Evolutionary conservation across 2,888 invertebrate species (phyloP).

Genomic region (Leptura quadrifasciata): DNA sequence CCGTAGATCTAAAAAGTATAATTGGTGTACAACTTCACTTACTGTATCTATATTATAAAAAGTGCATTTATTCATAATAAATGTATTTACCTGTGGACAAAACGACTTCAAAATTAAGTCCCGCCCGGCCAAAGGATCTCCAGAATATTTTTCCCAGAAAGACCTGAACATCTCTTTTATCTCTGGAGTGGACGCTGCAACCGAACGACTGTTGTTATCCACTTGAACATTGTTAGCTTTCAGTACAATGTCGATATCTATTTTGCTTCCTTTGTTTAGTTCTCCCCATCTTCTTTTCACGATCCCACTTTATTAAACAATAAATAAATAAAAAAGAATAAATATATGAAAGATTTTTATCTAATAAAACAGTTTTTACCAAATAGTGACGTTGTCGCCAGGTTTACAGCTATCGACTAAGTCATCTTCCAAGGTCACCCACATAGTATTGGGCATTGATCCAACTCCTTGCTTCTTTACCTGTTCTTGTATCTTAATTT

Average conservation of each 20-base stretch:
- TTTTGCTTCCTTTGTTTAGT: conserved; percentile 76
- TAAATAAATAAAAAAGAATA: conserved; percentile 16
- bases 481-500: conserved; percentile 90
- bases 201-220: conserved; percentile 74
- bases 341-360: conserved; percentile 46
- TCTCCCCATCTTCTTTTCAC: conserved; percentile 85
- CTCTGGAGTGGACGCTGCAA: conserved; percentile 78
- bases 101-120: conserved; percentile 87
- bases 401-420: conserved; percentile 91
- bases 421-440: conserved; percentile 89
- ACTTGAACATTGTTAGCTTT: conserved; percentile 84
- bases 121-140: conserved; percentile 82
- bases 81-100: conserved; percentile 83
- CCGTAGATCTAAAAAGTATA: conserved; percentile 83
- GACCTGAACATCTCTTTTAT: conserved; percentile 81
- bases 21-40: conserved; percentile 17
- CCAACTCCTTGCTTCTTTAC: conserved; percentile 83
- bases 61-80: neutral
- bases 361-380: conserved; percentile 74
- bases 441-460: conserved; percentile 84
- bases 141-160: conserved; percentile 83
- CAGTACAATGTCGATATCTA: conserved; percentile 83
- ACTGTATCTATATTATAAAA: conserved; percentile 12
- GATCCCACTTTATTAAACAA: conserved; percentile 79
- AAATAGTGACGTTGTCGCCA: conserved; percentile 90